A percentile compares a stretch with the other conserved stretches of the same genome.
These are phyloP conservation scores for Chrysoperla carnea DNA, from an alignment of 1,140 invertebrate genomes.

Conservation along the genomic window DNA sequence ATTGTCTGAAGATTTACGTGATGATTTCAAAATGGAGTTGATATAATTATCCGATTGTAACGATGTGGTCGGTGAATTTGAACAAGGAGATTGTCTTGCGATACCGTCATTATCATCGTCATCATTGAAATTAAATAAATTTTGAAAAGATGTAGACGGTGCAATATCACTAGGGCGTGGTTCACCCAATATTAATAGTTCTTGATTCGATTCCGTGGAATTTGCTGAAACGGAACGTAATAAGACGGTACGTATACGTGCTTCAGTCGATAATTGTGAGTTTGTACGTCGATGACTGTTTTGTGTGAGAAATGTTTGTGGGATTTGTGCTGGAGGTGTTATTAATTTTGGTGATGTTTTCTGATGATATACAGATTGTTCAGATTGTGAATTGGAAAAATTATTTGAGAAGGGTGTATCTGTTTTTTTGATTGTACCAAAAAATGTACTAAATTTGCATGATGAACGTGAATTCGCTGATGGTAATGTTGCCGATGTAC, in stretches of 20 bases:
- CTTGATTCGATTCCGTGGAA: constrained; percentile 28
- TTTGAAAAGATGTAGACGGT: constrained; percentile 24
- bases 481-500: constrained; percentile 6
- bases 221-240: constrained; percentile 33
- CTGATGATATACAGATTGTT: too few species aligned
- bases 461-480: constrained; percentile 6
- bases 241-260: constrained; percentile 20
- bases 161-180: constrained; percentile 34
- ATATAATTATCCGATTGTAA: too few species aligned
- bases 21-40: too few species aligned
- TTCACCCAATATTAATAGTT: constrained; percentile 31
- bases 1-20: constrained; percentile 12
- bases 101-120: too few species aligned
- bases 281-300: background rate
- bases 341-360: too few species aligned
- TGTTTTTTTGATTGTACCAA: constrained; percentile 10
- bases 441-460: constrained; percentile 7
- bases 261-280: constrained; percentile 11
- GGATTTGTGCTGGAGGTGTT: constrained; percentile 9
- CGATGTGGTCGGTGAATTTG: too few species aligned
- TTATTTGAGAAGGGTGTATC: constrained; percentile 14
- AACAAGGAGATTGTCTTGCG: too few species aligned
- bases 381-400: constrained; percentile 3
- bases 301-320: constrained; percentile 3
- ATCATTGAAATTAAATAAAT: background rate